Evolutionary conservation across 2,888 invertebrate genomes (phyloP).

Genomic region (Drosophila testacea): DNA sequence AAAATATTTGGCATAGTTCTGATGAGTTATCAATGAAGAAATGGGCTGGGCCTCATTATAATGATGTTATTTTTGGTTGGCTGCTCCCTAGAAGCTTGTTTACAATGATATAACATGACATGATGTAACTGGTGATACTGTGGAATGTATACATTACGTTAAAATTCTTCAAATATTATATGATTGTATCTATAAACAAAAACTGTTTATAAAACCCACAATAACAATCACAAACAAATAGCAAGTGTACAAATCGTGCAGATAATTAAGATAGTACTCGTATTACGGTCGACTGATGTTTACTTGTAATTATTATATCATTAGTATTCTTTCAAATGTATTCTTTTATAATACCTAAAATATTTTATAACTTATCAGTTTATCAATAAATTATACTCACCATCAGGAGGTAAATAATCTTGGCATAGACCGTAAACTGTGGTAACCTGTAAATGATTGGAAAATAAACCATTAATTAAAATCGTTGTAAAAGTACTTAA

Average conservation of each 20-base stretch:
- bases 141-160: conserved; percentile 41
- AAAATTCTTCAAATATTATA: conserved; percentile 35
- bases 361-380: background rate
- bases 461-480: conserved; percentile 17
- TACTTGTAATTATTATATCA: conserved; percentile 14
- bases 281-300: conserved; percentile 2
- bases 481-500: background rate
- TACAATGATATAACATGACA: conserved; percentile 48
- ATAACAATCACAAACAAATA: conserved; percentile 19
- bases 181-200: conserved; percentile 43
- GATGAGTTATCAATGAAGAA: conserved; percentile 35
- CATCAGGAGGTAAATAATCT: conserved; percentile 96
- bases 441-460: conserved; percentile 91
- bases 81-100: conserved; percentile 40
- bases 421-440: conserved; percentile 96
- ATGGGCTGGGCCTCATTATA: conserved; percentile 11
- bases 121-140: conserved; percentile 27
- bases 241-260: conserved; percentile 32
- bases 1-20: conserved; percentile 70
- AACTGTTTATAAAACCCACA: conserved; percentile 16
- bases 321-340: background rate
- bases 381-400: conserved; percentile 86
- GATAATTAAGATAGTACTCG: conserved; percentile 30
- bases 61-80: conserved; percentile 6
- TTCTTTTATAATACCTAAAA: background rate